Evolutionary conservation across 2,888 invertebrate genomes (phyloP), one percentile per base, ranked within the genome.

Genomic region (Heliconius cydno): DNA sequence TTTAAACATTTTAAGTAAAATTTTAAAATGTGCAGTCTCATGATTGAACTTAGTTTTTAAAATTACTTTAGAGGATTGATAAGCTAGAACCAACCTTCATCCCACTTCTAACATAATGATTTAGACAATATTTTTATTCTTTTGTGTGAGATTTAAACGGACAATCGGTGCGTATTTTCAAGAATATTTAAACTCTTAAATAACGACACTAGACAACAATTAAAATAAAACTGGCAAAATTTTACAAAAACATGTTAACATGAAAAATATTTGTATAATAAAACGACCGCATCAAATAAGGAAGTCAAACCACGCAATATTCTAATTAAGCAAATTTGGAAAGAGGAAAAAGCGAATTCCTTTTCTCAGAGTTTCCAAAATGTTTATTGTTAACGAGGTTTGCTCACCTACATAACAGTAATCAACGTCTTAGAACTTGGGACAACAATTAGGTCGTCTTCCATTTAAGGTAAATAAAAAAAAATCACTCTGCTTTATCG

Each of bases 301-400:
- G 81, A 83, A 86, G 84, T 81, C 82, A 81, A 82, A 81, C 81
- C 84, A 85, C 84, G 84, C 82, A 83, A 84, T 79, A 79, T 84
- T 82, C 84, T 85, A 87, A 87, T 86, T 85, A 87, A 84, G 81
- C 82, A 83, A 85, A 86, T 86, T 85, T 71, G 28, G 38, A 67
- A 73, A 72, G 66, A 65, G 41, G 41, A 70, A 72, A 66, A 78
- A 34, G 46, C 71, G 71, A 71, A 68, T 57, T 76, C 38, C 28
- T 77, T 77, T 71, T 41, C 25, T 65, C 71, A 10, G 71, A 77
- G 38, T 46, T 60, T 71, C 15, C 41, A 38, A 30, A 71, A 71
- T 63, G 63, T 71, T 71, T 71, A 77, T 71, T 71, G 63, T 41
- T 60, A 63, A 74, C n/a, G 72, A 73, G 57, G 22, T 57, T 57